Evolutionary conservation across 2,113 vertebrate species (phyloP), one percentile per base, ranked within the genome.

Genomic region (Corvus moneduloides): DNA sequence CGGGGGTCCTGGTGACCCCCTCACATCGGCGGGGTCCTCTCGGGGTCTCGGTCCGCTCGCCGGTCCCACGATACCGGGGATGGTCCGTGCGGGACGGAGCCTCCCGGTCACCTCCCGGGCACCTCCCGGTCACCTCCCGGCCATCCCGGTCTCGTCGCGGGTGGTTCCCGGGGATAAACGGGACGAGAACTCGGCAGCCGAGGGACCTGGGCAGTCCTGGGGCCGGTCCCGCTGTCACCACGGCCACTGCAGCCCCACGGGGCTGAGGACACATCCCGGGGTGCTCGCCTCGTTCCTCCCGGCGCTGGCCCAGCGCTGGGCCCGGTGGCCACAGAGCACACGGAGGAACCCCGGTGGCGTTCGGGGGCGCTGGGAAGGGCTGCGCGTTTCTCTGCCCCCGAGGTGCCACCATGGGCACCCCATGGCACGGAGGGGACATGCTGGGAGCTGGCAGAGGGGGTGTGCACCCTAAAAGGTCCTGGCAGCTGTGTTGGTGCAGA

Each of bases 291-390:
- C 3, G 4, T 11, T 67, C 48, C 43, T 64, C 32, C 35, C 3
- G 24, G 46, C 17, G 32, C 18, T 1, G 26, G 11, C 46, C 39
- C 33, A 1, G 41, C 0, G 1, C 56, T 2, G 28, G 44, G 26
- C 28, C 27, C 0, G 3, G 54, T 19, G 37, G 46, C 11, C 2
- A 3, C 30, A 10, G 54, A 22, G 19, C 46, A 9, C 17, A 0
- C 2, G 56, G 32, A 23, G 23, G 18, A 30, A 41, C 2, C 11
- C 5, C 2, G 8, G 10, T 33, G 69, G 44, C 15, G 2, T 37
- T 28, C 6, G 54, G 55, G 41, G 55, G 46, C 18, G 1, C 17
- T 9, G 35, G 59, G 82, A 49, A 20, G 35, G 58, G 23, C 74
- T 15, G 63, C 0, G 3, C 33, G 27, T 7, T 69, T 20, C 44